Percentiles rank a stretch among this genome's conserved stretches.
Conservation (phyloP, 2,888 invertebrate species). For the Pyrochroa serraticornis region DNA sequence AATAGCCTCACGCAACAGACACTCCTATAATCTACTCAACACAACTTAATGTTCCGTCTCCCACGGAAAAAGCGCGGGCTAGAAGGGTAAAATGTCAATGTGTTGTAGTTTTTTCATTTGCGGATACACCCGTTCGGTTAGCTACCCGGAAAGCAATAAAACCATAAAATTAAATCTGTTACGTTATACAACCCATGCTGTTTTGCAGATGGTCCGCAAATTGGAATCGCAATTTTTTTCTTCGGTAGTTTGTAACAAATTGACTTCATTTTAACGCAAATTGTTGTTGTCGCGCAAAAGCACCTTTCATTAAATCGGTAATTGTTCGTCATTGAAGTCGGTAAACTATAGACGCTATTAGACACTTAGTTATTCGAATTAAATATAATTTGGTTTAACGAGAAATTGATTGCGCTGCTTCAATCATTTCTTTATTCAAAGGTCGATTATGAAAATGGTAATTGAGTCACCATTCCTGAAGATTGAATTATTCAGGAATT, state of each 20-base stretch:
- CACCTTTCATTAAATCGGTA: no score
- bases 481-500: no score
- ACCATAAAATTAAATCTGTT: slow-evolving; percentile 16
- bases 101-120: background rate
- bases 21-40: slow-evolving; percentile 20
- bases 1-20: slow-evolving; percentile 45
- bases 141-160: slow-evolving; percentile 9
- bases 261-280: background rate
- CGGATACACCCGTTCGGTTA: background rate
- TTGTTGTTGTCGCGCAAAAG: background rate
- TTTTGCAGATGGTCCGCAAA: slow-evolving; percentile 13
- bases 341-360: no score
- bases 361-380: background rate
- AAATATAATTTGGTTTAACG: background rate
- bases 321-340: no score
- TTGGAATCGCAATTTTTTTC: slow-evolving; percentile 3
- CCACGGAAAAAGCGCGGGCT: background rate
- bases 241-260: background rate
- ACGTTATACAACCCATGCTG: background rate
- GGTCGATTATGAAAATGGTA: background rate
- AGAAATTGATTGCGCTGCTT: background rate
- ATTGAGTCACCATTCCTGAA: no score
- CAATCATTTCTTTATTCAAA: background rate
- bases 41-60: slow-evolving; percentile 12
- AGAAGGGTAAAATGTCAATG: slow-evolving; percentile 2